phyloP scores from a whole-genome alignment of 2,113 vertebrate genomes.

The Syngnathus typhle region DNA sequence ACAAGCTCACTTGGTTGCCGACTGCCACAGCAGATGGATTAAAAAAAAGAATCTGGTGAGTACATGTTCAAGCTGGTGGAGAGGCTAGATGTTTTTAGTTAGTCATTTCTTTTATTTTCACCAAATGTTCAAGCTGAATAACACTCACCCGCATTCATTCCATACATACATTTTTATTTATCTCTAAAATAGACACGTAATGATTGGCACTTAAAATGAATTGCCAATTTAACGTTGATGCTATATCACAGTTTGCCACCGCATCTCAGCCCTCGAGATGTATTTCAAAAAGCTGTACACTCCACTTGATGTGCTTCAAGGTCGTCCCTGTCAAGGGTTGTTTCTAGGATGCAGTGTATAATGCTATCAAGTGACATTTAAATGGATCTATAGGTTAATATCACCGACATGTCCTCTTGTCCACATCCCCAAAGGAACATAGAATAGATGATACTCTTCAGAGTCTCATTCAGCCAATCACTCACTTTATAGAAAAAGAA shows the following conservation, averaged over 20 bases:
- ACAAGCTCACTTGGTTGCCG: slow-evolving; percentile 42
- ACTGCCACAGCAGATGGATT: slow-evolving; percentile 61
- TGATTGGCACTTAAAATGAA: no score
- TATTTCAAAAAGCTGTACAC: neutral
- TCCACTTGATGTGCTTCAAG: slow-evolving; percentile 1
- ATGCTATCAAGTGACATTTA: slow-evolving; percentile 5
- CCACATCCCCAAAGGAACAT: slow-evolving; percentile 18
- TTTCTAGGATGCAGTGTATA: neutral
- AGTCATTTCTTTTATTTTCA: slow-evolving; percentile 9
- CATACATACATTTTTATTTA: no score
- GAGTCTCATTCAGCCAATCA: slow-evolving; percentile 22
- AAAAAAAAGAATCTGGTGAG: slow-evolving; percentile 27
- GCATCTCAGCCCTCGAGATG: no score
- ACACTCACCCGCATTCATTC: slow-evolving; percentile 5
- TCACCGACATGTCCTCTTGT: slow-evolving; percentile 11
- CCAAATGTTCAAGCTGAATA: slow-evolving; percentile 16
- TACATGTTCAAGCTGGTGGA: slow-evolving; percentile 33
- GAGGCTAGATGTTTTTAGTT: slow-evolving; percentile 28
- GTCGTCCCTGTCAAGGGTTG: slow-evolving; percentile 4
- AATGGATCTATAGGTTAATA: slow-evolving; percentile 9
- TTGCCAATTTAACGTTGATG: no score
- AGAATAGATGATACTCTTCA: slow-evolving; percentile 20
- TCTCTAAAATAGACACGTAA: no score
- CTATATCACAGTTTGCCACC: no score
- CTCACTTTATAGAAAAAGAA: slow-evolving; percentile 17